These are phyloP conservation scores for Circaetus cinerascens DNA, from an alignment of 2,113 vertebrate genomes.

Conservation along the genomic window DNA sequence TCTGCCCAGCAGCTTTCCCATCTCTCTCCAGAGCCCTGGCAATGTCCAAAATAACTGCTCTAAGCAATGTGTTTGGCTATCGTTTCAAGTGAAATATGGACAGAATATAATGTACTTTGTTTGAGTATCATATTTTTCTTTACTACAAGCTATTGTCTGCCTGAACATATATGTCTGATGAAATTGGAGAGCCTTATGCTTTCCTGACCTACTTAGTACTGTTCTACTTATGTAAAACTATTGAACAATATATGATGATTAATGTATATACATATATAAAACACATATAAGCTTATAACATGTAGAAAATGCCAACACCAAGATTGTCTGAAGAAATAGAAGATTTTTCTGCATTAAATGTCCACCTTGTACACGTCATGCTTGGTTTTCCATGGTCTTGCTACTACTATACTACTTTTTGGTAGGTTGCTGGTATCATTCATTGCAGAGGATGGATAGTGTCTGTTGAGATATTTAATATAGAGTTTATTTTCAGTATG, in stretches of 20 bases:
- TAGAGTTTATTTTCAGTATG: neutral
- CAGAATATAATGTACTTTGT: constrained; percentile 9
- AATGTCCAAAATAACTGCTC: constrained; percentile 26
- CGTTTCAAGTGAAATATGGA: constrained; percentile 23
- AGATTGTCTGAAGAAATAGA: neutral
- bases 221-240: neutral
- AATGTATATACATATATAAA: neutral
- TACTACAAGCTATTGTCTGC: neutral
- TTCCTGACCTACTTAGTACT: neutral
- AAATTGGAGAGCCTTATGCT: neutral
- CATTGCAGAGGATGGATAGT: neutral
- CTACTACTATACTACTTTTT: neutral
- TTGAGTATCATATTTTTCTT: neutral
- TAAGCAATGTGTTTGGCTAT: neutral
- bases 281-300: neutral
- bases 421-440: neutral
- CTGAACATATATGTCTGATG: neutral
- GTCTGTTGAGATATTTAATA: neutral
- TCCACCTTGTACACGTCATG: too few relatives aligned
- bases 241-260: neutral
- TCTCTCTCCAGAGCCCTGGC: constrained; percentile 11
- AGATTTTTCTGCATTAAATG: neutral
- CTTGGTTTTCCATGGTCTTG: neutral
- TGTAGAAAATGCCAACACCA: neutral
- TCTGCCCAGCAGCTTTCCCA: constrained; percentile 20